Conservation (phyloP, 2,797 vertebrate genomes). For the Rhodeus uyekii region DNA sequence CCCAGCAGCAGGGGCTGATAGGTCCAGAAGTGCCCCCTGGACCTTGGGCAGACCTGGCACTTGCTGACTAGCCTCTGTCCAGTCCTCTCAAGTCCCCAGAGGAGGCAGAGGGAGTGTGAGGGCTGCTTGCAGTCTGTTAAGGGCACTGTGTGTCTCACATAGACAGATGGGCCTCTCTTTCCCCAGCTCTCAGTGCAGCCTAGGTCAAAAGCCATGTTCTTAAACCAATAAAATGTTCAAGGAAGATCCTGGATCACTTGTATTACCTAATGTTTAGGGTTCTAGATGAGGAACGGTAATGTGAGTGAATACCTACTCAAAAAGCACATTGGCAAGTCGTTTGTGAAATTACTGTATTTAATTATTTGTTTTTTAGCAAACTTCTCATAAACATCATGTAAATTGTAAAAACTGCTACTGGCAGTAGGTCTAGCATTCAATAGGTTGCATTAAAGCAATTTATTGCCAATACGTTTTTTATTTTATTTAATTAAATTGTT, state of each 20-base stretch:
- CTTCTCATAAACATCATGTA: too few species aligned
- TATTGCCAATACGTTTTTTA: too few species aligned
- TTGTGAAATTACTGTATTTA: too few species aligned
- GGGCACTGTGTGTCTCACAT: conserved; percentile 33
- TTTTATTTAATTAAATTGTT: too few species aligned
- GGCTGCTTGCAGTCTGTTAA: conserved; percentile 46
- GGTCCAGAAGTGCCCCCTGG: conserved; percentile 50
- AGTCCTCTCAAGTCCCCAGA: conserved; percentile 47
- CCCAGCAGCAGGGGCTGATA: conserved; percentile 38
- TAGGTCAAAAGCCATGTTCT: conserved; percentile 33
- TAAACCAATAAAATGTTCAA: conserved; percentile 21
- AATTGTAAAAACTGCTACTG: too few species aligned
- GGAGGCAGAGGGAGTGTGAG: conserved; percentile 43
- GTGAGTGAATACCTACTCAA: conserved; percentile 6
- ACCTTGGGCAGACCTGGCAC: conserved; percentile 51
- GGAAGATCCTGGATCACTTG: conserved; percentile 34
- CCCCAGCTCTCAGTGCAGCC: conserved; percentile 27
- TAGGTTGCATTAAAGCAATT: too few species aligned
- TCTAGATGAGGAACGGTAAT: neutral
- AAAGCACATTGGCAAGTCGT: neutral
- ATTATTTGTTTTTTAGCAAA: too few species aligned
- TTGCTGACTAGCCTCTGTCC: conserved; percentile 57
- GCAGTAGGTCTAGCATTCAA: too few species aligned
- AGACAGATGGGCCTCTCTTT: conserved; percentile 51
- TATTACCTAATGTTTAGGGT: conserved; percentile 7